Evolutionary conservation across 2,797 vertebrate genomes (phyloP).

Genomic region (Chelon labrosus): DNA sequence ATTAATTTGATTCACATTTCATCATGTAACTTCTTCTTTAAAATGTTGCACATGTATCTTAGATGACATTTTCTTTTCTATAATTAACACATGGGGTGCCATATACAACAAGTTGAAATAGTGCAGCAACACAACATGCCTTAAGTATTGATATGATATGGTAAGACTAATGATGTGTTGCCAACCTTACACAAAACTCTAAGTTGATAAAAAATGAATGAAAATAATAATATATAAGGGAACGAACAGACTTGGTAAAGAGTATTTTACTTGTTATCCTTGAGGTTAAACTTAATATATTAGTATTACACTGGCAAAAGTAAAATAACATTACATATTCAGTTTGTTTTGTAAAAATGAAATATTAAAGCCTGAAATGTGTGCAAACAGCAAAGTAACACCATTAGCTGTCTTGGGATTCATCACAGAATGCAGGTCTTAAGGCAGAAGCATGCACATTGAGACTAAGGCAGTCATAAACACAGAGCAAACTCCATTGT

Average conservation of each 20-base stretch:
- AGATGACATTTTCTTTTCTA: neutral
- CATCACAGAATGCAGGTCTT: neutral
- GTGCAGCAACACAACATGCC: neutral
- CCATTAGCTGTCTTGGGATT: slow-evolving; percentile 1
- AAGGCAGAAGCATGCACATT: slow-evolving; percentile 24
- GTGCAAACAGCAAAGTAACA: slow-evolving; percentile 1
- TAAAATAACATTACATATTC: neutral
- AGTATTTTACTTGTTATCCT: neutral
- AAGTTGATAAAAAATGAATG: neutral
- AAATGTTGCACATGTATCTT: neutral
- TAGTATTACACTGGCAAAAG: neutral
- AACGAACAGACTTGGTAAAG: neutral
- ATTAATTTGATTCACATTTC: neutral
- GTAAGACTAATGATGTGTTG: neutral
- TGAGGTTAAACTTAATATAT: neutral
- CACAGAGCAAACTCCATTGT: slow-evolving; percentile 37
- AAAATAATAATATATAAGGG: neutral
- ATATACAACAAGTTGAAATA: neutral
- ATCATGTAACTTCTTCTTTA: neutral
- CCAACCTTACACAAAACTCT: neutral
- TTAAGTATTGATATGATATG: neutral
- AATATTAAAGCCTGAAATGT: slow-evolving; percentile 1
- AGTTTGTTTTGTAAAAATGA: slow-evolving; percentile 10
- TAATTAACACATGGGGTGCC: neutral
- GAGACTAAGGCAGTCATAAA: slow-evolving; percentile 46